Evolutionary conservation across 1,140 invertebrate species (phyloP).

Genomic region (Ganaspis sp.): DNA sequence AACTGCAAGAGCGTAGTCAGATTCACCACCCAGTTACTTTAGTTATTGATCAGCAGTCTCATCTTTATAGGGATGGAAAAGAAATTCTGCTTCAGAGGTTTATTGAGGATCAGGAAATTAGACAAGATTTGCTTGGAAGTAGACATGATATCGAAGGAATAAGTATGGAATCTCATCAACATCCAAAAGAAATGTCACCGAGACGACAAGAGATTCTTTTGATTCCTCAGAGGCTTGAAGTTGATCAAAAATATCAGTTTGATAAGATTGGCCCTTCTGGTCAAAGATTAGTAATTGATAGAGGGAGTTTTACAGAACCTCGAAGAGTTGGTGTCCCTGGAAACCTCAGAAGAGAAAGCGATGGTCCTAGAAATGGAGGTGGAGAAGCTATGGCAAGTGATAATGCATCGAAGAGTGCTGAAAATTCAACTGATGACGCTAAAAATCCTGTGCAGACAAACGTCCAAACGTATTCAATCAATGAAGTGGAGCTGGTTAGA

Average conservation of each 20-base stretch:
- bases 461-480: conserved; percentile 73
- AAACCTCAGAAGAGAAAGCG: background rate
- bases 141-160: conserved; percentile 66
- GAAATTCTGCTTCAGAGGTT: conserved; percentile 87
- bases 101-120: conserved; percentile 84
- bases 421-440: conserved; percentile 56
- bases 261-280: conserved; percentile 62
- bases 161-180: conserved; percentile 63
- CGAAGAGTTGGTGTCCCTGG: conserved; percentile 32
- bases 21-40: conserved; percentile 71
- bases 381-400: conserved; percentile 6
- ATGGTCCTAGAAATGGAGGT: background rate
- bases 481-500: conserved; percentile 83
- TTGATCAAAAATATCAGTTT: conserved; percentile 63
- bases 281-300: conserved; percentile 66
- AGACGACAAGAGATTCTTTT: conserved; percentile 77
- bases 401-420: conserved; percentile 16
- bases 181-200: conserved; percentile 77
- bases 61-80: conserved; percentile 79
- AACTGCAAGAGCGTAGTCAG: conserved; percentile 76
- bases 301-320: conserved; percentile 60
- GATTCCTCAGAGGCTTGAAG: conserved; percentile 66
- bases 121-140: conserved; percentile 57
- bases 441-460: conserved; percentile 48
- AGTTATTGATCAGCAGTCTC: conserved; percentile 73